Base-by-base conservation (phyloP, 2,797 vertebrate genomes). In the Crocidura indochinensis region DNA sequence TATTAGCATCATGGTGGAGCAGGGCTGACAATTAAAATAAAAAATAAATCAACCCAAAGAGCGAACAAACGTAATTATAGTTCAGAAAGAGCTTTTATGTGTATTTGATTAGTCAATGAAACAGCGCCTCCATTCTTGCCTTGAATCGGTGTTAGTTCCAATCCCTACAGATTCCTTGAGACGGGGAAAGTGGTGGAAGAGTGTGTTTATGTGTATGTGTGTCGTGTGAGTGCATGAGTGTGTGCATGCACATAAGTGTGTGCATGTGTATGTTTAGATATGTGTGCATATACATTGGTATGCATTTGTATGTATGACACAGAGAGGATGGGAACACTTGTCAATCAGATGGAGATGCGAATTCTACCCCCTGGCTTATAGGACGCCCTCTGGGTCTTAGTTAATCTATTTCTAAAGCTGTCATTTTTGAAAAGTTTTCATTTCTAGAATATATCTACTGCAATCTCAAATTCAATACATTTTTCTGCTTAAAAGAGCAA, bases 11-110 rank as follows among this genome's bases (percentile, higher is more conserved):
- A 97, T 97, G 97, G 97, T 96, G 95, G 92, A 96, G 94, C 97
- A 98, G 96, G 96, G 97, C 96, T 96, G 97, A 98, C 97, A 97
- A 98, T 98, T 98, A 96, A 98, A 98, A 98, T 98, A 98, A 98
- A 98, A 98, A 98, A 98, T 97, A 98, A 98, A 98, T 98, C 97
- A 98, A 96, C 95, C 96, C 94, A 94, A 97, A 97, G 97, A 97
- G 95, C 29, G 97, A 98, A 97, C 95, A 98, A 97, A 97, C 84
- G 97, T 97, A 98, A 98, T 98, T 98, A 98, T 94, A 97, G 97
- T 97, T 98, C 97, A 98, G 96, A 97, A 97, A 98, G 97, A 97
- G 97, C 95, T 98, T 98, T 98, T 98, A 98, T 98, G 97, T 97
- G 97, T 97, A 98, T 98, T 98, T 98, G 98, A 98, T 98, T 98